Conservation (phyloP, 2,113 vertebrate genomes). For the Psilopsiagon aurifrons region DNA sequence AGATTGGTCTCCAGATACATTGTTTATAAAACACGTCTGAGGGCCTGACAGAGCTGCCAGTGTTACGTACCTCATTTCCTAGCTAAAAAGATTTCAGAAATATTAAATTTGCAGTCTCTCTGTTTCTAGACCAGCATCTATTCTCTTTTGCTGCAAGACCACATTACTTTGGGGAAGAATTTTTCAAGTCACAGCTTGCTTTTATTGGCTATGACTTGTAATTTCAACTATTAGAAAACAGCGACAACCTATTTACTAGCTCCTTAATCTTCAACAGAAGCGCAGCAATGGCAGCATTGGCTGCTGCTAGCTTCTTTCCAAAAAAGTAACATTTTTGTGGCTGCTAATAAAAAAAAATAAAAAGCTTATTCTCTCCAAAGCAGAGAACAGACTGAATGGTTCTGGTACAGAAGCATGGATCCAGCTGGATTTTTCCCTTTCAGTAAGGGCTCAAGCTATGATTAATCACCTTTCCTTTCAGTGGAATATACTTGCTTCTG, state of each 20-base stretch:
- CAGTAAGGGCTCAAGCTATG: background rate
- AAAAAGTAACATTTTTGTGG: background rate
- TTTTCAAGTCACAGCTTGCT: background rate
- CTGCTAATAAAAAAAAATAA: background rate
- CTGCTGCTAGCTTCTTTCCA: background rate
- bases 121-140: background rate
- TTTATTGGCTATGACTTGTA: background rate
- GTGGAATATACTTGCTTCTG: background rate
- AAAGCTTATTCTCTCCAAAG: background rate
- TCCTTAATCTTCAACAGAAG: background rate
- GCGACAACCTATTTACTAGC: background rate
- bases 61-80: background rate
- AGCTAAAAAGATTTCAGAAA: background rate
- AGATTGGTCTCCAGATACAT: background rate
- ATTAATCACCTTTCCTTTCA: slow-evolving; percentile 31
- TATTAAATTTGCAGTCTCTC: background rate
- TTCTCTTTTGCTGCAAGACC: background rate
- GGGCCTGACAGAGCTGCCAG: background rate
- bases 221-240: slow-evolving; percentile 20
- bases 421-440: slow-evolving; percentile 10
- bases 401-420: background rate
- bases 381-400: background rate
- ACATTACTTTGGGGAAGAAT: slow-evolving; percentile 1
- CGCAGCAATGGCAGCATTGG: background rate
- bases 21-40: background rate